These are phyloP conservation scores for Tetrapedia diversipes DNA, from an alignment of 2,888 invertebrate species.

Conservation along the genomic window DNA sequence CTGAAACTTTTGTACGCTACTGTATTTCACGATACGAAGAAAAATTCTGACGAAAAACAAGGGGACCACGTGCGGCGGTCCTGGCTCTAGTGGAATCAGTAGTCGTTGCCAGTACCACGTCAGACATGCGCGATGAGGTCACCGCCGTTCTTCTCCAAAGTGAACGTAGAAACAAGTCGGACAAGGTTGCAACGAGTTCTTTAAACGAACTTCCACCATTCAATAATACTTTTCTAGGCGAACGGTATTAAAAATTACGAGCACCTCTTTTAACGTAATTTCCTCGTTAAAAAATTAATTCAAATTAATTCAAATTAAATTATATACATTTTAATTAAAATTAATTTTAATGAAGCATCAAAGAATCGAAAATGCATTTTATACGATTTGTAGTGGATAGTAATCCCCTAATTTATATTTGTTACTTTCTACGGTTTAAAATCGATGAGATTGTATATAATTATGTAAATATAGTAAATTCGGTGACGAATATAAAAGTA, in stretches of 20 bases:
- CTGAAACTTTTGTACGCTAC: no score
- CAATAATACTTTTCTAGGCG: conserved; percentile 12
- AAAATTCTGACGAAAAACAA: conserved; percentile 43
- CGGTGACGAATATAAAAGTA: no score
- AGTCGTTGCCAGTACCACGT: conserved; percentile 63
- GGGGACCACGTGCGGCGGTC: conserved; percentile 51
- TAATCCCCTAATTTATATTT: no score
- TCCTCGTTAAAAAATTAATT: background rate
- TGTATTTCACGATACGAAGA: conserved; percentile 19
- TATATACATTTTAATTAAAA: no score
- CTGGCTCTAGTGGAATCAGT: conserved; percentile 57
- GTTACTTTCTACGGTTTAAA: no score
- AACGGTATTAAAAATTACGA: background rate
- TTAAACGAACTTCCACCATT: conserved; percentile 38
- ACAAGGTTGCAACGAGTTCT: conserved; percentile 51
- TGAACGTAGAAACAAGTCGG: conserved; percentile 50
- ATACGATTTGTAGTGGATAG: no score
- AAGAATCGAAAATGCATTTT: background rate
- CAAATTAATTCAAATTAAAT: no score
- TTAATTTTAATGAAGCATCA: background rate
- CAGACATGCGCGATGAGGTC: conserved; percentile 65
- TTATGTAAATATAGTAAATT: no score
- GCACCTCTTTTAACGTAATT: background rate
- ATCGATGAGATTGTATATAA: no score
- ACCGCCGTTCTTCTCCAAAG: conserved; percentile 57